Conservation (phyloP, 2,888 invertebrate species). For the Pyrocoelia pectoralis region DNA sequence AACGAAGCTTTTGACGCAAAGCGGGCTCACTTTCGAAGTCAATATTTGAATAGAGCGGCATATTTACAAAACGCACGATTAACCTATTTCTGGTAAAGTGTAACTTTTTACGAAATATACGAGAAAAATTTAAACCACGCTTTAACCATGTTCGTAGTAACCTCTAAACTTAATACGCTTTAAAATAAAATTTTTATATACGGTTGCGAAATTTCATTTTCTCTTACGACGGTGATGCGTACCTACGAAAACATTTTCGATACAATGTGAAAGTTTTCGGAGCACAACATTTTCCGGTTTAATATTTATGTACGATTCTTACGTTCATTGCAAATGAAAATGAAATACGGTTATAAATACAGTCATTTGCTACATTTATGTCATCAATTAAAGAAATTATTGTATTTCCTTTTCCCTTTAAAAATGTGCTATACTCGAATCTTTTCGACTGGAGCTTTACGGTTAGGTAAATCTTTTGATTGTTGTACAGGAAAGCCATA, state of each 20-base stretch:
- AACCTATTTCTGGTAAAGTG: constrained; percentile 1
- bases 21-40: constrained; percentile 35
- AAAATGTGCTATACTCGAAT: too few relatives aligned
- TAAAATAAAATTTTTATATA: background rate
- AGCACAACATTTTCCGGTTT: too few relatives aligned
- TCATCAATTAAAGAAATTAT: too few relatives aligned
- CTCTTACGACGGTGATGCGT: background rate
- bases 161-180: background rate
- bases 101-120: background rate
- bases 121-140: background rate
- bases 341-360: too few relatives aligned
- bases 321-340: too few relatives aligned
- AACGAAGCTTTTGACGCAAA: constrained; percentile 36
- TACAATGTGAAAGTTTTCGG: background rate
- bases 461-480: too few relatives aligned
- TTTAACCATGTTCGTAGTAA: background rate
- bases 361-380: too few relatives aligned
- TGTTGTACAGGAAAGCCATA: too few relatives aligned
- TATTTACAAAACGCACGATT: constrained; percentile 2
- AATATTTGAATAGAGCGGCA: constrained; percentile 26
- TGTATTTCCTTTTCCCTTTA: too few relatives aligned
- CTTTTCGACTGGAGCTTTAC: too few relatives aligned
- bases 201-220: constrained; percentile 1
- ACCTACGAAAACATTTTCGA: too few relatives aligned
- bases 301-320: too few relatives aligned